phyloP scores from a whole-genome alignment of 2,797 vertebrate genomes.

The Manis pentadactyla region DNA sequence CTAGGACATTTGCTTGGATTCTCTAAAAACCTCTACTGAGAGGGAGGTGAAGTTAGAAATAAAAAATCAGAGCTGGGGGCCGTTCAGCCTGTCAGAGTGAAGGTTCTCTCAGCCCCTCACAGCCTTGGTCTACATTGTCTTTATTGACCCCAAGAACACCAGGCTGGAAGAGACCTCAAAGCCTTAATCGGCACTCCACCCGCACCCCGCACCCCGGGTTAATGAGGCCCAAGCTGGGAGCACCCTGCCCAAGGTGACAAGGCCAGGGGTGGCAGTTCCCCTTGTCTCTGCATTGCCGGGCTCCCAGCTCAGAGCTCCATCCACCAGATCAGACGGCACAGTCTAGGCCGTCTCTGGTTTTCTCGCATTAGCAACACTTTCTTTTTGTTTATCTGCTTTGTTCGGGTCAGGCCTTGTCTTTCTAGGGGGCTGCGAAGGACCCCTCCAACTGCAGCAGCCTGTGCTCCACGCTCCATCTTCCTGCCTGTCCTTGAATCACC shows the following conservation, averaged over 20 bases:
- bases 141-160: background rate
- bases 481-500: conserved; percentile 24
- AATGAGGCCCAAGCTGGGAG: background rate
- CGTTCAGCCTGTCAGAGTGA: background rate
- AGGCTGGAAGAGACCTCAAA: background rate
- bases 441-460: background rate
- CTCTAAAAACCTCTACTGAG: background rate
- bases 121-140: background rate
- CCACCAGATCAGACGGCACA: background rate
- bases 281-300: rapidly evolving
- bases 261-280: rapidly evolving
- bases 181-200: background rate
- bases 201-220: too few relatives aligned
- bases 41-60: background rate
- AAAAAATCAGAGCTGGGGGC: background rate
- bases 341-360: background rate
- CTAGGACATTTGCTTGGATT: background rate
- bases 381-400: conserved; percentile 51
- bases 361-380: background rate
- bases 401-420: conserved; percentile 16
- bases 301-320: background rate
- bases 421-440: background rate
- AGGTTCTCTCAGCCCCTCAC: background rate
- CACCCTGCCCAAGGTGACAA: background rate
- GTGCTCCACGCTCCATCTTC: conserved; percentile 9